phyloP scores from a whole-genome alignment of 2,888 invertebrate genomes.

The Latheticus oryzae region DNA sequence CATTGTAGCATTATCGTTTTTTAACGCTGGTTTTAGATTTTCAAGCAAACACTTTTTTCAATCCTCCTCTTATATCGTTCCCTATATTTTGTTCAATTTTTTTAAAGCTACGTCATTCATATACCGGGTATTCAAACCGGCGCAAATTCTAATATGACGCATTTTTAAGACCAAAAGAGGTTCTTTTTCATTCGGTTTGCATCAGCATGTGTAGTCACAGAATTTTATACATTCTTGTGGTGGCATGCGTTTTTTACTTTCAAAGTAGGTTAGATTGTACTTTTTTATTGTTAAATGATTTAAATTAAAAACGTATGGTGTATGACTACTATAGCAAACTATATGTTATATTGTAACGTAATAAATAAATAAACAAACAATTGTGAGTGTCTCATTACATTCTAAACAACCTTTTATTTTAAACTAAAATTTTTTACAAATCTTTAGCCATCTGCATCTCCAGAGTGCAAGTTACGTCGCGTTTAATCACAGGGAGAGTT shows the following conservation, averaged over 20 bases:
- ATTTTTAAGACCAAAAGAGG: conserved; percentile 41
- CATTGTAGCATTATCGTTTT: conserved; percentile 40
- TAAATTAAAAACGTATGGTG: conserved; percentile 60
- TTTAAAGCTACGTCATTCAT: conserved; percentile 22
- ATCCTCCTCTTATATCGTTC: conserved; percentile 10
- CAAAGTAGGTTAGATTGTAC: conserved; percentile 62
- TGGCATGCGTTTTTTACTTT: conserved; percentile 43
- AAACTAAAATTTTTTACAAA: conserved; percentile 15
- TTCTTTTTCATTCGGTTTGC: conserved; percentile 23
- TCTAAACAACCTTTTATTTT: conserved; percentile 5
- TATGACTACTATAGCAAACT: conserved; percentile 63
- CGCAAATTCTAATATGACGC: conserved; percentile 52
- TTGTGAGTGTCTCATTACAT: conserved; percentile 4
- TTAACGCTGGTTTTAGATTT: conserved; percentile 39
- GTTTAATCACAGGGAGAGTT: conserved; percentile 38
- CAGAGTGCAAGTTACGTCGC: conserved; percentile 57
- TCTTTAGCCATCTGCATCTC: conserved; percentile 63
- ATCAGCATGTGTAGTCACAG: conserved; percentile 40
- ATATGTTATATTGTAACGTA: conserved; percentile 66
- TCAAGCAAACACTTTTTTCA: conserved; percentile 22
- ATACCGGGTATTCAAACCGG: conserved; percentile 38
- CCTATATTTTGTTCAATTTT: conserved; percentile 10
- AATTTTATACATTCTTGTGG: conserved; percentile 46
- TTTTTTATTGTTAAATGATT: conserved; percentile 63
- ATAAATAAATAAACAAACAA: conserved; percentile 61